phyloP scores from a whole-genome alignment of 2,797 vertebrate genomes.

The Coregonus sp. region DNA sequence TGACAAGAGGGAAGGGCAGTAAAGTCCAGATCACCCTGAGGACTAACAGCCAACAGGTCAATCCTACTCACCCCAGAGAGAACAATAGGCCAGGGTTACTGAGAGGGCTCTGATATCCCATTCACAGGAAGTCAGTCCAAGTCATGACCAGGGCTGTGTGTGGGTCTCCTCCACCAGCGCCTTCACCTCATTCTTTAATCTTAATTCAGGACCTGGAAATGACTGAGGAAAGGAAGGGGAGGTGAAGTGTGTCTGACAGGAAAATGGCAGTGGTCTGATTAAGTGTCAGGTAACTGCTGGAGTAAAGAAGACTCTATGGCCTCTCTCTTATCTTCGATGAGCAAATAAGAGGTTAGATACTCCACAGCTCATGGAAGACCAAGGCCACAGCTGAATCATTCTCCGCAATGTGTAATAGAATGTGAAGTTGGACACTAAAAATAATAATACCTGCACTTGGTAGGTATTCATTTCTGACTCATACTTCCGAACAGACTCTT shows the following conservation, averaged over 20 bases:
- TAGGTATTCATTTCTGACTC: neutral
- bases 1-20: conserved; percentile 19
- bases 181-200: conserved; percentile 43
- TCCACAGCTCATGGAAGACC: conserved; percentile 48
- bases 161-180: conserved; percentile 5
- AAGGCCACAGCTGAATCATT: conserved; percentile 19
- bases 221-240: conserved; percentile 23
- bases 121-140: conserved; percentile 10
- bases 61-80: conserved; percentile 41
- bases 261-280: conserved; percentile 44
- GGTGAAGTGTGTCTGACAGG: conserved; percentile 37
- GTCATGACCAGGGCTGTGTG: neutral
- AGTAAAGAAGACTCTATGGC: conserved; percentile 30
- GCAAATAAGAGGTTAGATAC: conserved; percentile 57
- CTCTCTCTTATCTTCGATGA: conserved; percentile 34
- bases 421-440: neutral
- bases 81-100: conserved; percentile 35
- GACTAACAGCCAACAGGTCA: conserved; percentile 38
- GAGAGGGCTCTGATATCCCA: conserved; percentile 19
- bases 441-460: neutral
- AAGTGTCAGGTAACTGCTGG: conserved; percentile 46
- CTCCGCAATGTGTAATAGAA: neutral
- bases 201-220: conserved; percentile 51
- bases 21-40: conserved; percentile 35
- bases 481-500: neutral